Conservation (phyloP, 2,888 invertebrate genomes). For the Malthinus seriepunctatus region DNA sequence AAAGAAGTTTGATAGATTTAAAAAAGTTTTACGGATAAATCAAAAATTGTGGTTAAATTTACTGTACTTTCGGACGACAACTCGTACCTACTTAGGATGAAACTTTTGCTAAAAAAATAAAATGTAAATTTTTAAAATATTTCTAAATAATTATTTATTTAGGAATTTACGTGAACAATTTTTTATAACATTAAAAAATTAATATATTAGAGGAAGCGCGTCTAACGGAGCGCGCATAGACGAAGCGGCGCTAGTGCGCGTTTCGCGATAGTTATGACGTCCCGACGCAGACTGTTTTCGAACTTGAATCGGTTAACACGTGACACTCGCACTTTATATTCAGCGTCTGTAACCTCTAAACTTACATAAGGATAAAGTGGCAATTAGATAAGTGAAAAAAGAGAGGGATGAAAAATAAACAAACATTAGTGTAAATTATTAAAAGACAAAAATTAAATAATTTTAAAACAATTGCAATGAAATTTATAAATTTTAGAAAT, state of each 20-base stretch:
- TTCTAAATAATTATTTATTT: no score
- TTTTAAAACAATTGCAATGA: background rate
- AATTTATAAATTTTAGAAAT: no score
- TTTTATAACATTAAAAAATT: conserved; percentile 7
- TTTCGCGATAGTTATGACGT: conserved; percentile 48
- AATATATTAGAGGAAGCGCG: conserved; percentile 35
- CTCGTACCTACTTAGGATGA: no score
- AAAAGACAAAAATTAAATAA: background rate
- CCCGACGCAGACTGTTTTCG: conserved; percentile 46
- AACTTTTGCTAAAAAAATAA: no score
- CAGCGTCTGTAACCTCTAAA: conserved; percentile 26
- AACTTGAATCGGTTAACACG: conserved; percentile 54
- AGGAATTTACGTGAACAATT: no score
- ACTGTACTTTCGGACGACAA: no score
- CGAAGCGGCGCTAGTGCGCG: conserved; percentile 53
- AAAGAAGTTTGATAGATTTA: no score
- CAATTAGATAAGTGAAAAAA: background rate
- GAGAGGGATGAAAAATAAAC: background rate
- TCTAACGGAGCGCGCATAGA: conserved; percentile 40
- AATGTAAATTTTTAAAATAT: no score
- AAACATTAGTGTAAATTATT: background rate
- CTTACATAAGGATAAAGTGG: conserved; percentile 14
- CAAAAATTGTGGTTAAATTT: no score
- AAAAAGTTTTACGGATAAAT: no score
- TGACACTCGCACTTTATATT: conserved; percentile 57